Evolutionary conservation across 2,797 vertebrate genomes (phyloP).

Genomic region (Lepilemur ruficaudatus): DNA sequence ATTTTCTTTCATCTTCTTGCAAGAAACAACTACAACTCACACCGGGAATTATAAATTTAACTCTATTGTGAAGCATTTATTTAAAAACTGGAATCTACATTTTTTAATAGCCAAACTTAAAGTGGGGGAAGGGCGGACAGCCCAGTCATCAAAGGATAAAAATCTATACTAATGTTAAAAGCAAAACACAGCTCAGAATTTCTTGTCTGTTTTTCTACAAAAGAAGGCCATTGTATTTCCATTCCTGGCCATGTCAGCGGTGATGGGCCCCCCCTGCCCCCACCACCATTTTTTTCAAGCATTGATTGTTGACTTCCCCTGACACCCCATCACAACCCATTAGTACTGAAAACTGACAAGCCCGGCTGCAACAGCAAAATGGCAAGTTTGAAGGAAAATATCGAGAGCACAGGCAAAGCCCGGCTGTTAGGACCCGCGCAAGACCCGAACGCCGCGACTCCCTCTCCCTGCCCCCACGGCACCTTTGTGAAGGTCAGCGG

Average conservation of each 20-base stretch:
- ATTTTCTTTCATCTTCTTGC: constrained; percentile 29
- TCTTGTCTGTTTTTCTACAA: constrained; percentile 81
- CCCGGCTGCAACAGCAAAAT: constrained; percentile 84
- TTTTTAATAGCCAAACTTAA: constrained; percentile 50
- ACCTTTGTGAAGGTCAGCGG: constrained; percentile 73
- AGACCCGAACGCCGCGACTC: background rate
- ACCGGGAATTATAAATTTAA: constrained; percentile 22
- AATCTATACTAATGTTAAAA: constrained; percentile 83
- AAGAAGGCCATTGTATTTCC: constrained; percentile 80
- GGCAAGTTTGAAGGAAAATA: constrained; percentile 84
- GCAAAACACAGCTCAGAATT: constrained; percentile 77
- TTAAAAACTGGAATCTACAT: constrained; percentile 27
- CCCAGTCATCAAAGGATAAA: constrained; percentile 74
- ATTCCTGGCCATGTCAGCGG: constrained; percentile 81
- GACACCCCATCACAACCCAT: constrained; percentile 88
- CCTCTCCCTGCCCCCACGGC: background rate
- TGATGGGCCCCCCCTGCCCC: constrained; percentile 66
- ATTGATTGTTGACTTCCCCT: constrained; percentile 88
- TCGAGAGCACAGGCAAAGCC: constrained; percentile 72
- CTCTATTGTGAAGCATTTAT: constrained; percentile 34
- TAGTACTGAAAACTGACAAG: constrained; percentile 88
- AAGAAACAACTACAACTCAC: constrained; percentile 53
- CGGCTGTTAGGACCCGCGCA: constrained; percentile 62
- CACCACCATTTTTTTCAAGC: constrained; percentile 65
- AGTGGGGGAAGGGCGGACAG: constrained; percentile 53